Conservation (phyloP, 2,797 vertebrate genomes). For the Typhlichthys subterraneus region DNA sequence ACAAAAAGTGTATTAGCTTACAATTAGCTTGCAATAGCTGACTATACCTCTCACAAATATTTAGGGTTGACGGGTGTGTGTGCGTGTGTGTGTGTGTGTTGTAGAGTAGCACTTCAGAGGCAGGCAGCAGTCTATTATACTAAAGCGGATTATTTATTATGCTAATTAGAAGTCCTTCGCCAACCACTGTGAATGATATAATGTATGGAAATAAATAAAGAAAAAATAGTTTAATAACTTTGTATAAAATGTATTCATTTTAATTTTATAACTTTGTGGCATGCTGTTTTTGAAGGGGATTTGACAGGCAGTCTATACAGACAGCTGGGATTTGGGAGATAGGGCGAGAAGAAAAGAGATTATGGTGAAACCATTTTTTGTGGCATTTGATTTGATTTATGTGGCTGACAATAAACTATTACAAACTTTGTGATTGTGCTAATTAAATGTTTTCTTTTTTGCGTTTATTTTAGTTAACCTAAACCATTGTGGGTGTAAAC, state of each 20-base stretch:
- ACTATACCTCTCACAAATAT: slow-evolving; percentile 37
- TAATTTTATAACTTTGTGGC: slow-evolving; percentile 27
- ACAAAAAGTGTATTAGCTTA: too few species aligned
- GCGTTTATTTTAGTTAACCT: too few species aligned
- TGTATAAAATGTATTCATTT: slow-evolving; percentile 22
- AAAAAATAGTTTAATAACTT: slow-evolving; percentile 4
- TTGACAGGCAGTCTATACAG: slow-evolving; percentile 6
- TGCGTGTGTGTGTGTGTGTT: neutral
- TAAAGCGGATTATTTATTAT: slow-evolving; percentile 64
- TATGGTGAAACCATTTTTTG: neutral
- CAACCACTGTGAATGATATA: slow-evolving; percentile 55
- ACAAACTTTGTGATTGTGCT: too few species aligned
- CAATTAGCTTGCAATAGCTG: too few species aligned
- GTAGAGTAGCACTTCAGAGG: slow-evolving; percentile 24
- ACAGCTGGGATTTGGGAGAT: slow-evolving; percentile 23
- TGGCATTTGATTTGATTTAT: too few species aligned
- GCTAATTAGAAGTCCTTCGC: slow-evolving; percentile 52
- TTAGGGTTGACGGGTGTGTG: slow-evolving; percentile 14
- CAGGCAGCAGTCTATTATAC: slow-evolving; percentile 53
- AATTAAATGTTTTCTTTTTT: too few species aligned
- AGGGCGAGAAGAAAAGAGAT: neutral
- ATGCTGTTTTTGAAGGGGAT: slow-evolving; percentile 40
- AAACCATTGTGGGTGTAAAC: too few species aligned
- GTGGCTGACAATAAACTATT: too few species aligned
- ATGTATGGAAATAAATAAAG: slow-evolving; percentile 53